A percentile compares a stretch with the other conserved stretches of the same genome.
Evolutionary conservation across 2,113 vertebrate genomes (phyloP).

Genomic region (Pitta sordida): DNA sequence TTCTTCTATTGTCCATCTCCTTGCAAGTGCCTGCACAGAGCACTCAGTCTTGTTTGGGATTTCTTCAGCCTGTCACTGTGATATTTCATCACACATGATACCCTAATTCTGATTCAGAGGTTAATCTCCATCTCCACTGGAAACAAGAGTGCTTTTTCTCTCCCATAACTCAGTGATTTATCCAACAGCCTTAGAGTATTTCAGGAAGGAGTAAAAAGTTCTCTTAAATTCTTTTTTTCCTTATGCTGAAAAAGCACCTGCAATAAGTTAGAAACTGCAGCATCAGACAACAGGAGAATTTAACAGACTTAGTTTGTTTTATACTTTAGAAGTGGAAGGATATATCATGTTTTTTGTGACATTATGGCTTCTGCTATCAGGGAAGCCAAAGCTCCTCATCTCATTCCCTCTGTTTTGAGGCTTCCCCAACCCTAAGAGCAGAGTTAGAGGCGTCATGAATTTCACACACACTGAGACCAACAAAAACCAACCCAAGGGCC

Average conservation of each 20-base stretch:
- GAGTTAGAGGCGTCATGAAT: not conserved
- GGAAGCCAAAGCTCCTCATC: not conserved
- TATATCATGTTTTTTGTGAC: fast-evolving
- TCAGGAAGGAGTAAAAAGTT: not conserved
- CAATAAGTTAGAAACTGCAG: not conserved
- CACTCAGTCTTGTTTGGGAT: not conserved
- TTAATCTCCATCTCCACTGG: not conserved
- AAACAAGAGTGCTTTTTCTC: not conserved
- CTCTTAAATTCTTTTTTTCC: not conserved
- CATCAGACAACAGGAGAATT: not conserved
- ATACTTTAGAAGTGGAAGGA: not conserved
- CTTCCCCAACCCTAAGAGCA: not conserved
- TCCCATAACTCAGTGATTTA: not conserved
- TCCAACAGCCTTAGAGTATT: not conserved
- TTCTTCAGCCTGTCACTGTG: not conserved
- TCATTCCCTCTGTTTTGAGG: not conserved
- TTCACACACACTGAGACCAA: not conserved
- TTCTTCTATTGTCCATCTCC: not conserved
- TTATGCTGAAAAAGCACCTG: not conserved
- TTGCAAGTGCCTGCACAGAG: not conserved
- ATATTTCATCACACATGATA: not conserved
- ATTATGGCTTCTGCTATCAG: not conserved
- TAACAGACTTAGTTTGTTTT: not conserved
- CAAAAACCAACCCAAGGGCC: not conserved
- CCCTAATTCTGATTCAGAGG: not conserved